Evolutionary conservation across 2,113 vertebrate species (phyloP).

Genomic region (Melanotaenia duboulayi): DNA sequence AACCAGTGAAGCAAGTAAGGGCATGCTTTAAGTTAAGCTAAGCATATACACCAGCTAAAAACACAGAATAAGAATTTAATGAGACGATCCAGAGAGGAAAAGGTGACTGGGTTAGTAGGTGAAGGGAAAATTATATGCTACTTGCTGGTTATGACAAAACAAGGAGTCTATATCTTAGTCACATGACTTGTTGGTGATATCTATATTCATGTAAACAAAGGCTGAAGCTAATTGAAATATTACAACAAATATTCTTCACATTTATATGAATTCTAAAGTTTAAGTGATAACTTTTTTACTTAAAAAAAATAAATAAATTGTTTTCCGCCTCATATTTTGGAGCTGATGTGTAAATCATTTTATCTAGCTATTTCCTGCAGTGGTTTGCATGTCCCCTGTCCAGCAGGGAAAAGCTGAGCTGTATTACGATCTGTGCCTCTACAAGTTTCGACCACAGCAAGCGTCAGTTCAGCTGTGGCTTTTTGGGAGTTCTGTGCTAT

Average conservation of each 20-base stretch:
- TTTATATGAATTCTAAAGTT: no score
- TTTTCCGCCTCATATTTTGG: no score
- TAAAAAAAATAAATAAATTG: no score
- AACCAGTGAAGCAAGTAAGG: constrained; percentile 11
- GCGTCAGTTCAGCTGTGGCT: background rate
- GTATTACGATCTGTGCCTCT: background rate
- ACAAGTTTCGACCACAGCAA: background rate
- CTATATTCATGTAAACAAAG: no score
- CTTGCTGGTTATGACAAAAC: no score
- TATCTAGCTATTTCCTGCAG: no score
- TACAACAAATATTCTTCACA: no score
- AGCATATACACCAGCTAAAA: background rate
- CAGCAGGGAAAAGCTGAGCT: background rate
- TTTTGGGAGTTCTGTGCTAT: background rate
- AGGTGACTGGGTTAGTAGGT: background rate
- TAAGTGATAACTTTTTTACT: no score
- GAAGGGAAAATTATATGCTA: background rate
- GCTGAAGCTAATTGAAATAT: no score
- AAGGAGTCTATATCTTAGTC: no score
- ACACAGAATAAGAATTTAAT: constrained; percentile 7
- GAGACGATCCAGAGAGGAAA: background rate
- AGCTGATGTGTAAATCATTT: no score
- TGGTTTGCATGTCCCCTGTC: background rate
- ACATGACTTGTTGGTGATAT: no score
- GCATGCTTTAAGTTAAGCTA: background rate